These are phyloP conservation scores for Oreortyx pictus DNA, from an alignment of 2,797 vertebrate species.

Conservation along the genomic window DNA sequence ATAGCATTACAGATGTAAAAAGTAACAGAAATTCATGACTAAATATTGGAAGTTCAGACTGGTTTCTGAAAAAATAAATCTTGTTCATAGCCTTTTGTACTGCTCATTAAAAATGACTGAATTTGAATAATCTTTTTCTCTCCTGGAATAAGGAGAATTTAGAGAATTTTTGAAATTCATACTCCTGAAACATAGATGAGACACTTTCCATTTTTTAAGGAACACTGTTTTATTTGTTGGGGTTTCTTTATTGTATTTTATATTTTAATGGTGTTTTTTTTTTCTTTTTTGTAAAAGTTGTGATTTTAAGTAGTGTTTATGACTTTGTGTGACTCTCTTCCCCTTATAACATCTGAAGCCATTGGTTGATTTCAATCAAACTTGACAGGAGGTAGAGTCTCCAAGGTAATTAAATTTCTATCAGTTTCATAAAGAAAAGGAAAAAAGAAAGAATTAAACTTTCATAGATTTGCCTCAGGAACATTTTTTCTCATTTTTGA, in stretches of 20 bases:
- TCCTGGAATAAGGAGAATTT: not conserved
- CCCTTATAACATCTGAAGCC: not conserved
- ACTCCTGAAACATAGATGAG: not conserved
- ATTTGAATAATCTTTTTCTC: not conserved
- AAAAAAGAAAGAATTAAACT: not conserved
- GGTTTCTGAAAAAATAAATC: conserved; percentile 25
- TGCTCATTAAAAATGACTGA: not conserved
- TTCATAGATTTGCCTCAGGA: conserved; percentile 18
- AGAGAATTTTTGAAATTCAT: conserved; percentile 5
- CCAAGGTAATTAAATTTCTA: not conserved
- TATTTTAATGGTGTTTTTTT: not conserved
- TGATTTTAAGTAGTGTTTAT: not conserved
- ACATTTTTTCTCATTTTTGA: not conserved
- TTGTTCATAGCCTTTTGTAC: not conserved
- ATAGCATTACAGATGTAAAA: not conserved
- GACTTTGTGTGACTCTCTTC: not conserved
- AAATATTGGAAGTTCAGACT: conserved; percentile 1
- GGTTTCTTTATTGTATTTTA: not conserved
- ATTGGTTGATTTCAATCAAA: conserved; percentile 31
- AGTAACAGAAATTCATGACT: not conserved
- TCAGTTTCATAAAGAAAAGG: not conserved
- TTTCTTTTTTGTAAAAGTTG: not conserved
- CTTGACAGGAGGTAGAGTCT: conserved; percentile 44
- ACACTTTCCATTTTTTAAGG: not conserved
- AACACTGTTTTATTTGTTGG: not conserved